Evolutionary conservation across 2,113 vertebrate species (phyloP).

Genomic region (Brachyhypopomus occidentalis): DNA sequence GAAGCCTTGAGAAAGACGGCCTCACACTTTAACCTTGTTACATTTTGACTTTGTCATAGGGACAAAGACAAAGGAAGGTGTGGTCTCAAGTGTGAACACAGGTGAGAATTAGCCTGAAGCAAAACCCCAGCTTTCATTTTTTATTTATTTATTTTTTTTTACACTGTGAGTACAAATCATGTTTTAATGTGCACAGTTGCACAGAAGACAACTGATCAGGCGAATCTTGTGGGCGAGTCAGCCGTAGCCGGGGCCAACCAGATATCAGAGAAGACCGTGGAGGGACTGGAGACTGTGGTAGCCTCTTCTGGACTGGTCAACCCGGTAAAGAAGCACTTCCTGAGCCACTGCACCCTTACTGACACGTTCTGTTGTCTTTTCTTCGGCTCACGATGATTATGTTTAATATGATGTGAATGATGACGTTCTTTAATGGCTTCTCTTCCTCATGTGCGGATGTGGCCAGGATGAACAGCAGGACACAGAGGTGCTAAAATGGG

Average conservation of each 20-base stretch:
- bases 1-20: too few species aligned
- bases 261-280: conserved; percentile 83
- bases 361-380: background rate
- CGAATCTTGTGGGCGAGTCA: conserved; percentile 81
- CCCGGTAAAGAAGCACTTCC: conserved; percentile 70
- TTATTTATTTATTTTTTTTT: background rate
- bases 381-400: background rate
- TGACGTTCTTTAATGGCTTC: background rate
- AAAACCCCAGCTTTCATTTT: background rate
- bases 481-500: conserved; percentile 39
- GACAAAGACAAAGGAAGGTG: conserved; percentile 91
- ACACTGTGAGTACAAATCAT: conserved; percentile 1
- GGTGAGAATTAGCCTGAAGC: conserved; percentile 67
- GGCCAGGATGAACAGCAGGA: conserved; percentile 40
- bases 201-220: conserved; percentile 91
- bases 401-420: background rate
- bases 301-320: conserved; percentile 79
- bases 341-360: background rate
- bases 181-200: conserved; percentile 73
- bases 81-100: conserved; percentile 89
- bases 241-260: conserved; percentile 85
- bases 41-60: conserved; percentile 70
- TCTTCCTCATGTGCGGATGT: conserved; percentile 21
- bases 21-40: background rate
- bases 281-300: conserved; percentile 82